phyloP scores from a whole-genome alignment of 2,888 invertebrate species.

The Euproctis similis region DNA sequence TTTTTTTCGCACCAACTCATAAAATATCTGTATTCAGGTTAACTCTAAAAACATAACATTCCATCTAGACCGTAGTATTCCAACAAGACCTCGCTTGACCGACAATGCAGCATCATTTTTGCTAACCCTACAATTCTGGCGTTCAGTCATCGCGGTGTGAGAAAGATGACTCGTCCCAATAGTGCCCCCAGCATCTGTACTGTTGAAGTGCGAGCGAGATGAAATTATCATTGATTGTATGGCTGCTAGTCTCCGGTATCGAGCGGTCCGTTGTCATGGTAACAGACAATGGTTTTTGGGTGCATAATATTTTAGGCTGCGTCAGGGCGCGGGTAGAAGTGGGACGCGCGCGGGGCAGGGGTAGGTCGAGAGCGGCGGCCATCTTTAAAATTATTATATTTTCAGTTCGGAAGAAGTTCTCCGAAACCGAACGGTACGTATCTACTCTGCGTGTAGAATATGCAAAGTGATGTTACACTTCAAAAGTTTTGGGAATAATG shows the following conservation, averaged over 20 bases:
- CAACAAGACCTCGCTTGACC: conserved; percentile 51
- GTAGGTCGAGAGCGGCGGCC: conserved; percentile 58
- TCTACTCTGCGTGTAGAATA: conserved; percentile 39
- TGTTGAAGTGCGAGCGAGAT: conserved; percentile 65
- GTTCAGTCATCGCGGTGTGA: conserved; percentile 59
- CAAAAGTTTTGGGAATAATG: too few relatives aligned
- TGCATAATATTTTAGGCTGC: conserved; percentile 76
- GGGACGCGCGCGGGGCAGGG: conserved; percentile 44
- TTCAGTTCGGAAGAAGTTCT: conserved; percentile 67
- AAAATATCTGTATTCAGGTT: too few relatives aligned
- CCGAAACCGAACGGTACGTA: conserved; percentile 51
- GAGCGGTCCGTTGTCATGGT: conserved; percentile 70
- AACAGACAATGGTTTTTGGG: conserved; percentile 77
- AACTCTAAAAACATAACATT: too few relatives aligned
- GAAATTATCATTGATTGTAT: conserved; percentile 55
- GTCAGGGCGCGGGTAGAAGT: conserved; percentile 50
- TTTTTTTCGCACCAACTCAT: too few relatives aligned
- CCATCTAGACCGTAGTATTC: conserved; percentile 55
- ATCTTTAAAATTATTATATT: conserved; percentile 76
- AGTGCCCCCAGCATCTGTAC: conserved; percentile 55
- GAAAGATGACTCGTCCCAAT: conserved; percentile 50
- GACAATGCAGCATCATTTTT: conserved; percentile 37
- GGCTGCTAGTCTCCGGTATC: conserved; percentile 55
- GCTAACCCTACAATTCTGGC: conserved; percentile 66
- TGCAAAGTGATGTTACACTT: too few relatives aligned